These are phyloP conservation scores for Struthidea cinerea DNA, from an alignment of 2,113 vertebrate genomes.

Conservation along the genomic window DNA sequence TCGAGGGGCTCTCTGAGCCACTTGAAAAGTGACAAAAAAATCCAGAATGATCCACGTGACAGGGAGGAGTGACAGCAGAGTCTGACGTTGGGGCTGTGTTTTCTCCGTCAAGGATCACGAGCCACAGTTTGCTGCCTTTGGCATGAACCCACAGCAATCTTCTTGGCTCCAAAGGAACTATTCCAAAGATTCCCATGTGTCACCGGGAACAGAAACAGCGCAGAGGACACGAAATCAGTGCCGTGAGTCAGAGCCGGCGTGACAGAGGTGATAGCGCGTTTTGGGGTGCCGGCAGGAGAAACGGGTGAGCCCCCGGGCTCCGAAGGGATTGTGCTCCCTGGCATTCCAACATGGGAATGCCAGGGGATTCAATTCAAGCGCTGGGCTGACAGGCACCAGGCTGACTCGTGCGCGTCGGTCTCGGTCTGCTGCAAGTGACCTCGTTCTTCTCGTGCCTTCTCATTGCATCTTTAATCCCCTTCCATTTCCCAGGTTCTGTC, in stretches of 20 bases:
- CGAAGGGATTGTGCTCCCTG: background rate
- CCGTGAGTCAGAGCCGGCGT: background rate
- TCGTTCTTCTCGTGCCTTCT: background rate
- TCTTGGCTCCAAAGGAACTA: background rate
- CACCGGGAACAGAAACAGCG: background rate
- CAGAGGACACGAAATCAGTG: background rate
- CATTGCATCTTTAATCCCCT: background rate
- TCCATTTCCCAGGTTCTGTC: background rate
- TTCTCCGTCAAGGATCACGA: background rate
- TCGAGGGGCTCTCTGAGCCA: background rate
- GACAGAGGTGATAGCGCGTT: background rate
- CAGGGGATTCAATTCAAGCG: background rate
- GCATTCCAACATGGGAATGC: background rate
- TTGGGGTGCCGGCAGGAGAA: background rate
- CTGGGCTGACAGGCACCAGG: background rate
- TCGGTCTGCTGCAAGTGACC: fast-evolving
- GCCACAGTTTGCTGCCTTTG: background rate
- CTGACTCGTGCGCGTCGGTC: background rate
- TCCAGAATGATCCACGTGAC: background rate
- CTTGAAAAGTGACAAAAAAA: background rate
- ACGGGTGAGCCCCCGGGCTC: background rate
- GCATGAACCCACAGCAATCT: background rate
- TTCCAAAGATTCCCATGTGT: background rate
- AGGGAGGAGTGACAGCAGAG: background rate
- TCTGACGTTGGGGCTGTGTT: fast-evolving